These are phyloP conservation scores for Drosophila lini DNA, from an alignment of 1,140 invertebrate species.

Conservation along the genomic window DNA sequence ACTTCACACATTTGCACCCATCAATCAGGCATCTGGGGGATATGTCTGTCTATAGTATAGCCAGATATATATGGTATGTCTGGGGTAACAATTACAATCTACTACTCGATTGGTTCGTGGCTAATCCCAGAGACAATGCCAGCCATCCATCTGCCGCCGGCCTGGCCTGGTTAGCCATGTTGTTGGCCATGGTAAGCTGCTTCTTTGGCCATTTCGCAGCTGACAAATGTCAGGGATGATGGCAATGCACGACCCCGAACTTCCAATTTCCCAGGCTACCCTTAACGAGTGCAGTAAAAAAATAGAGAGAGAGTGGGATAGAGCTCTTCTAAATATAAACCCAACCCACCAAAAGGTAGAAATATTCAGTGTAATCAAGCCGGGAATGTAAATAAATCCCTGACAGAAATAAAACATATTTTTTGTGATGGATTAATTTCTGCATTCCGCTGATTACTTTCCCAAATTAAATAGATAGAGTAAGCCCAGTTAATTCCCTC, in stretches of 20 bases:
- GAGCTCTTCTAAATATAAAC: slow-evolving; percentile 18
- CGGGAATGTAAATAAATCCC: slow-evolving; percentile 4
- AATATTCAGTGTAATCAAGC: not conserved
- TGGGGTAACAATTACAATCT: slow-evolving; percentile 29
- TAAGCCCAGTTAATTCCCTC: slow-evolving; percentile 5
- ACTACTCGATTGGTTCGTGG: slow-evolving; percentile 21
- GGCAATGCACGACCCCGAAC: slow-evolving; percentile 24
- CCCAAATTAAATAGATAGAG: slow-evolving; percentile 14
- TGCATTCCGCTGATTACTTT: slow-evolving; percentile 11
- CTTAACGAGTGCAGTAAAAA: slow-evolving; percentile 18
- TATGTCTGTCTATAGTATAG: not conserved
- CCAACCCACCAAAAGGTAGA: slow-evolving; percentile 10
- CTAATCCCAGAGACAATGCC: slow-evolving; percentile 44
- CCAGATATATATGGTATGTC: slow-evolving; percentile 1
- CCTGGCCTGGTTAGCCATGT: slow-evolving; percentile 19
- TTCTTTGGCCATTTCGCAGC: slow-evolving; percentile 38
- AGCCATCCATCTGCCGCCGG: not conserved
- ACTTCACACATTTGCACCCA: slow-evolving; percentile 38
- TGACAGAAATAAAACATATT: slow-evolving; percentile 12
- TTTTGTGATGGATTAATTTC: slow-evolving; percentile 17
- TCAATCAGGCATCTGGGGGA: slow-evolving; percentile 23
- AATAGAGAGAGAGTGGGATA: not conserved
- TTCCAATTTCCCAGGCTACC: slow-evolving; percentile 15
- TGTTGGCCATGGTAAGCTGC: slow-evolving; percentile 35
- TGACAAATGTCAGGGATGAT: slow-evolving; percentile 46